Evolutionary conservation across 2,888 invertebrate genomes (phyloP).

Genomic region (Heliconius erato): DNA sequence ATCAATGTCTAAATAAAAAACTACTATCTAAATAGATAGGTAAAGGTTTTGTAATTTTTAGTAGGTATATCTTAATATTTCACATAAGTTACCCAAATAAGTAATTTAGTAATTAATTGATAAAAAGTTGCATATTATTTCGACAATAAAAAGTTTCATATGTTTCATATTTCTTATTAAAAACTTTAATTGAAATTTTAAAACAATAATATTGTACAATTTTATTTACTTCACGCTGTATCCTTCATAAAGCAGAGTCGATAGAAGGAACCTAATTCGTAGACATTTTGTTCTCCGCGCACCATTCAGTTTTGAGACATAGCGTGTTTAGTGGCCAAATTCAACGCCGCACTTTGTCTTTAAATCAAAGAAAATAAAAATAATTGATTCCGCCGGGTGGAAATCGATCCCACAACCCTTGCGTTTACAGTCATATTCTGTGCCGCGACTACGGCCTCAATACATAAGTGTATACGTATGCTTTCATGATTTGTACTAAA

Average conservation of each 20-base stretch:
- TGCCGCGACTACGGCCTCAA: not conserved
- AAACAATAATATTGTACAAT: too few relatives aligned
- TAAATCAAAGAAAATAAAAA: too few relatives aligned
- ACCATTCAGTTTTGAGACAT: not conserved
- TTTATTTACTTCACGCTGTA: not conserved
- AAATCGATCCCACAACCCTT: not conserved
- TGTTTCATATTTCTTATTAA: too few relatives aligned
- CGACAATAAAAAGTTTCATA: not conserved
- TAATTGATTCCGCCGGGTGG: not conserved
- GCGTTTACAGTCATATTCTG: not conserved
- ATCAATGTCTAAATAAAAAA: not conserved
- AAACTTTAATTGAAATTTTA: too few relatives aligned
- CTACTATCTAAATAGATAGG: conserved; percentile 8
- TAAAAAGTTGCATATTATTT: conserved; percentile 18
- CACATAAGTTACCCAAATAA: conserved; percentile 12
- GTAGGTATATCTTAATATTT: not conserved
- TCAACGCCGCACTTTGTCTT: too few relatives aligned
- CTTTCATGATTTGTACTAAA: not conserved
- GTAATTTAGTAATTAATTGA: conserved; percentile 10
- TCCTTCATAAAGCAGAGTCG: not conserved
- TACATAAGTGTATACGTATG: not conserved
- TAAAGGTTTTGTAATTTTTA: not conserved
- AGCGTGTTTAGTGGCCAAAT: not conserved
- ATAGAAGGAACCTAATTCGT: not conserved
- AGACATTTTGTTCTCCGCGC: not conserved